phyloP scores from a whole-genome alignment of 2,797 vertebrate genomes.

The Discoglossus pictus region DNA sequence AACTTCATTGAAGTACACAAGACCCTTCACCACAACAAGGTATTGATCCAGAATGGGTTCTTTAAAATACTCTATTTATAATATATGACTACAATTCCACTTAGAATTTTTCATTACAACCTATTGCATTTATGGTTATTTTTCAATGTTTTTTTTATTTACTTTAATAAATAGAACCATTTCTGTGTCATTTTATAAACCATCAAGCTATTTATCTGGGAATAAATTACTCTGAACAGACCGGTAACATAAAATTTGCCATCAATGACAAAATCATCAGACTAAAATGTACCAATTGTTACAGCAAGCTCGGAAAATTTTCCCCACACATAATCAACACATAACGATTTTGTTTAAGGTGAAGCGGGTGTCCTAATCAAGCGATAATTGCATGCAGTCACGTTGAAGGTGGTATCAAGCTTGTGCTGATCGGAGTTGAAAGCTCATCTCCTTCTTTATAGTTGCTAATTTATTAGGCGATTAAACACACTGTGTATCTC shows the following conservation, averaged over 20 bases:
- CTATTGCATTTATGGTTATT: no score
- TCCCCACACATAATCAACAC: slow-evolving; percentile 44
- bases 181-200: no score
- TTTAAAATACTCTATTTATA: no score
- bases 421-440: slow-evolving; percentile 57
- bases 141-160: no score
- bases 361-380: slow-evolving; percentile 56
- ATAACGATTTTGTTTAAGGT: slow-evolving; percentile 57
- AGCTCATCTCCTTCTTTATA: slow-evolving; percentile 47
- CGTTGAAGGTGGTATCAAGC: slow-evolving; percentile 61
- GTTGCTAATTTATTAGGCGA: slow-evolving; percentile 69
- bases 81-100: no score
- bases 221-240: background rate
- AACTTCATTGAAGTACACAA: no score
- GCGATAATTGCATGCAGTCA: slow-evolving; percentile 63
- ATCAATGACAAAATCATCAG: slow-evolving; percentile 6
- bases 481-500: slow-evolving; percentile 55
- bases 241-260: slow-evolving; percentile 18
- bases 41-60: no score
- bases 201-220: background rate
- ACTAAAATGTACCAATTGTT: slow-evolving; percentile 15
- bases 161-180: no score
- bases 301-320: slow-evolving; percentile 44
- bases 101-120: no score
- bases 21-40: no score